Evolutionary conservation across 2,888 invertebrate species (phyloP), one percentile per base, ranked within the genome.

Genomic region (Lampropteryx suffumata): DNA sequence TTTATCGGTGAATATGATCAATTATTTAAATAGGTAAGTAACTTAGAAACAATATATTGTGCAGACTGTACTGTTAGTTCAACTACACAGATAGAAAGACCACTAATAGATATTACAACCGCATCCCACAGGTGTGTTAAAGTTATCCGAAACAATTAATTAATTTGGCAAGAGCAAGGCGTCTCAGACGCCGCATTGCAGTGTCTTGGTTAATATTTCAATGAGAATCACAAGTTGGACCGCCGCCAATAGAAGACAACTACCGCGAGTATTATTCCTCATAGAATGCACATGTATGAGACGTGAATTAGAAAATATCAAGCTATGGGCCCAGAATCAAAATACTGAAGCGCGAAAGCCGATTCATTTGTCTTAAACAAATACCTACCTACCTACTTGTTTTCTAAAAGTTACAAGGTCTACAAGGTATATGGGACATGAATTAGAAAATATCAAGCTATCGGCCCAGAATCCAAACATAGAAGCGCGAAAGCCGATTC

Each of bases 151-250:
- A 56, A 48, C 64, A 57, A 61, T 61, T 64, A 76, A 75, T 76
- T 69, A 69, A 67, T 76, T 52, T 78, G 76, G 76, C 76, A 75
- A n/a, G 64, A 71, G 73, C 40, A 55, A 61, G 69, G 75, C 65
- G 64, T 80, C 80, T 82, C 65, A 82, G 81, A 76, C 73, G 71
- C 84, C 76, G 82, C 81, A 82, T 55, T 82, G 82, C 82, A 79
- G 77, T 79, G 82, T 84, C 87, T 88, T 86, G 84, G 87, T 79
- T 85, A 85, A 89, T 89, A 89, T 87, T 90, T 89, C 90, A 89
- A 88, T 90, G 82, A 83, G 76, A 74, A 87, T 81, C 76, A 80
- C 73, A 73, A 68, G 69, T 87, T 89, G 89, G 89, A 85, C 62
- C 75, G 37, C 30, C 61, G 89, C 89, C 89, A 90, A 83, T 79